Evolutionary conservation across 2,797 vertebrate genomes (phyloP).

Genomic region (Micromesistius poutassou): DNA sequence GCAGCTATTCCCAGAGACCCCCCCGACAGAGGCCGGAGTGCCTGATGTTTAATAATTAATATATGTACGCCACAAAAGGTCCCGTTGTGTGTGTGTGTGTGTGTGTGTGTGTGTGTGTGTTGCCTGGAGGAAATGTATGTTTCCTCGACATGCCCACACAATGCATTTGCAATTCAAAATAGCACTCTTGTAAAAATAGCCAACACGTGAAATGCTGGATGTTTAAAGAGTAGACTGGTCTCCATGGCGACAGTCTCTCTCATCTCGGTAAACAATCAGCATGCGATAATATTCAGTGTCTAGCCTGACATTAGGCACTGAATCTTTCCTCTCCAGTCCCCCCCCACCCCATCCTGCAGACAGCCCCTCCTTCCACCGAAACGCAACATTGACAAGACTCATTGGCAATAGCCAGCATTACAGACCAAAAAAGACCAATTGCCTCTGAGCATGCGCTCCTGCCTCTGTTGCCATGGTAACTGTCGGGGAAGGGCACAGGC

Average conservation of each 20-base stretch:
- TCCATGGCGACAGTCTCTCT: conserved; percentile 23
- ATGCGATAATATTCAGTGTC: neutral
- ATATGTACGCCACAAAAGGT: conserved; percentile 32
- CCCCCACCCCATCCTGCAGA: conserved; percentile 21
- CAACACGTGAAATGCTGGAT: neutral
- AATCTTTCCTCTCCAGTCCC: conserved; percentile 6
- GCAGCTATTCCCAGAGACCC: conserved; percentile 34
- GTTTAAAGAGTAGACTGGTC: conserved; percentile 23
- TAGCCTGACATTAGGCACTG: conserved; percentile 18
- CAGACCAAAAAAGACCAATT: conserved; percentile 24
- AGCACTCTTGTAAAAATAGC: conserved; percentile 9
- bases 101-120: conserved; percentile 14
- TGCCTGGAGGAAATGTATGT: conserved; percentile 17
- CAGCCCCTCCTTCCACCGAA: conserved; percentile 59
- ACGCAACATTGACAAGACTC: conserved; percentile 40
- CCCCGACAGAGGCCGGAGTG: conserved; percentile 49
- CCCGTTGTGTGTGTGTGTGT: conserved; percentile 1
- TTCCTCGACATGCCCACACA: conserved; percentile 10
- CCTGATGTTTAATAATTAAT: conserved; percentile 61
- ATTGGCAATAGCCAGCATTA: conserved; percentile 51
- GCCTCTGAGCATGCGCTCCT: conserved; percentile 34
- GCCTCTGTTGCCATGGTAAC: conserved; percentile 73
- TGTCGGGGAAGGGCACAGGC: conserved; percentile 41
- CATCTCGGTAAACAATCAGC: conserved; percentile 14
- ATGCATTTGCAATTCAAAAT: conserved; percentile 41